Conservation (phyloP, 2,113 vertebrate species). For the Erpornis zantholeuca region DNA sequence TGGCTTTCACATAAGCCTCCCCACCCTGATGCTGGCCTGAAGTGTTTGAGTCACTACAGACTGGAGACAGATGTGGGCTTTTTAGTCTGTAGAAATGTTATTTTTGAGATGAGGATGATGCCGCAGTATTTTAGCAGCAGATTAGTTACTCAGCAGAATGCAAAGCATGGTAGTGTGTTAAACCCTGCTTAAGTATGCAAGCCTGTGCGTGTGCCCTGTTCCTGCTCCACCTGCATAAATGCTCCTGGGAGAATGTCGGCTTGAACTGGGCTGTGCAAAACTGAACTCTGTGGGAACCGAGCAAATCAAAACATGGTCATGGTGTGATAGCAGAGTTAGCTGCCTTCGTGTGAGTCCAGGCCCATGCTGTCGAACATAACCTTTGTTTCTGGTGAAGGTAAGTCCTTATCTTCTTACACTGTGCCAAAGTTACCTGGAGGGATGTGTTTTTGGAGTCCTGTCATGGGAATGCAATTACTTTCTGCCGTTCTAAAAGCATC, state of each 20-base stretch:
- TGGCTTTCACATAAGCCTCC: not conserved
- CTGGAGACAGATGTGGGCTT: not conserved
- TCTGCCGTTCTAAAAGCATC: not conserved
- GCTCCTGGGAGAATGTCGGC: not conserved
- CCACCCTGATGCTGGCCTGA: not conserved
- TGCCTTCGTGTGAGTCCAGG: not conserved
- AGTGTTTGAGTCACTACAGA: not conserved
- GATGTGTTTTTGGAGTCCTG: not conserved
- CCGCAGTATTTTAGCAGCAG: not conserved
- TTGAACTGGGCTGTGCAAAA: not conserved
- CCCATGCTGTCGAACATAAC: not conserved
- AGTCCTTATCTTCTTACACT: rapidly evolving
- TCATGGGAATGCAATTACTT: not conserved
- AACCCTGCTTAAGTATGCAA: not conserved
- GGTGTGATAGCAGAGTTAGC: not conserved
- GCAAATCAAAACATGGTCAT: not conserved
- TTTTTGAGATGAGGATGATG: not conserved
- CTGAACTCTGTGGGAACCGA: not conserved
- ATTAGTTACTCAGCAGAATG: not conserved
- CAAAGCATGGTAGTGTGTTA: not conserved
- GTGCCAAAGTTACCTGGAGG: not conserved
- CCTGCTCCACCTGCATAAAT: not conserved
- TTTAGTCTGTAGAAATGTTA: not conserved
- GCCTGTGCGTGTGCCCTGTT: not conserved
- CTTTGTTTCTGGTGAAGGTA: not conserved